Base-by-base conservation (phyloP, 2,888 invertebrate genomes). In the Tigriopus californicus region DNA sequence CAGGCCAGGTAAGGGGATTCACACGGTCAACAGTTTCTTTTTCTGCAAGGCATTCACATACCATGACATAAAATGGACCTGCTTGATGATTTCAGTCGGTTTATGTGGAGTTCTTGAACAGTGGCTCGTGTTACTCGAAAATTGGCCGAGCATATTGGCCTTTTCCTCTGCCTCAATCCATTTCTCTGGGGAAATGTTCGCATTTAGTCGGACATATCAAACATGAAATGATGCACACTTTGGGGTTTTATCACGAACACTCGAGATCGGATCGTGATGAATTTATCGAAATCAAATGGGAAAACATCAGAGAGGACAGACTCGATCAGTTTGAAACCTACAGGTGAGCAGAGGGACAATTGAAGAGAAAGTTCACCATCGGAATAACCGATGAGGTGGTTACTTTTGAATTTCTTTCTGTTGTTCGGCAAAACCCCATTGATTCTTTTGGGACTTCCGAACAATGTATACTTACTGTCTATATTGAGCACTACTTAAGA, bases 71-170 rank as follows among this genome's bases (percentile, higher is more conserved):
- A 33, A 33, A 33, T 5, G 4, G 33, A 51, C 25, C 25, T 25
- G 12, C 22, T 24, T 24, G 8, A 4, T 15, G 13, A 22, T 51
- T 15, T 22, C n/a, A 51, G 22, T 18, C 22, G 20, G 33, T 20
- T 18, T 54, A 54, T 40, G 54, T 54, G 15, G 15, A 54, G 15
- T 41, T 33, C 18, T 41, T 41, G 41, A 54, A 41, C 40, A 18
- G n/a, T 54, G 40, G 54, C 8, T 41, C 52, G 33, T 51, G 52
- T n/a, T 24, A 22, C 2, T 51, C 52, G 15, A 18, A 25, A 18
- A 22, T 57, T n/a, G 57, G 57, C 25, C 18, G 40, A 44, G 57
- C 57, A 10, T 57, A 46, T 57, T 57, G 40, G 22, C 57, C 57
- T 25, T 57, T 57, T 25, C 57, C 57, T 11, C 13, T 57, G 20